Evolutionary conservation across 2,113 vertebrate genomes (phyloP).

Genomic region (Cephalopholis sonnerati): DNA sequence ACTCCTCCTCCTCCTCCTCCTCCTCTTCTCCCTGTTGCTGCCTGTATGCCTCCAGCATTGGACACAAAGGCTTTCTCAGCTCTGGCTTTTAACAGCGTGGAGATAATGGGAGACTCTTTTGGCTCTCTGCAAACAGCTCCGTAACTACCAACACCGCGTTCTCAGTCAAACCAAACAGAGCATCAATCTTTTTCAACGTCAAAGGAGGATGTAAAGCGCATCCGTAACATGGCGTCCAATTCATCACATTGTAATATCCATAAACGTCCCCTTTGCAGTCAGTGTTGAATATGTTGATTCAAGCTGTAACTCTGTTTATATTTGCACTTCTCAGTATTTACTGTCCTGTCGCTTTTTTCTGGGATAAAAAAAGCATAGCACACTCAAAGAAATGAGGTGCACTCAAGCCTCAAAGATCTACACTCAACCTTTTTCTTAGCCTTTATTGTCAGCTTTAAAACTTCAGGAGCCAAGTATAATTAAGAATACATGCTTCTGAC

Average conservation of each 20-base stretch:
- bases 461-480: not conserved
- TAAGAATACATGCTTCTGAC: not conserved
- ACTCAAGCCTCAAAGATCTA: not conserved
- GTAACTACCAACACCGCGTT: constrained; percentile 6
- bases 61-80: constrained; percentile 55
- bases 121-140: constrained; percentile 50
- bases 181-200: constrained; percentile 13
- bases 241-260: constrained; percentile 9
- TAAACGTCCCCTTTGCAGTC: constrained; percentile 16
- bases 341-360: not conserved
- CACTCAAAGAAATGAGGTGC: not conserved
- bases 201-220: constrained; percentile 28
- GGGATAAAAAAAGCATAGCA: not conserved
- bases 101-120: constrained; percentile 60
- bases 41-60: constrained; percentile 43
- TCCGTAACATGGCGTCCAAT: constrained; percentile 1
- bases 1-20: not conserved
- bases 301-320: constrained; percentile 13
- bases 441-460: not conserved
- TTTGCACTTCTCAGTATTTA: constrained; percentile 15
- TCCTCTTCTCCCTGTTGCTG: constrained; percentile 24
- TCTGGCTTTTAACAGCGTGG: constrained; percentile 43
- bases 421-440: not conserved
- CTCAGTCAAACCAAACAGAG: constrained; percentile 46
- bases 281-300: not conserved